Percentiles rank a stretch among this genome's conserved stretches.
Evolutionary conservation across 2,113 vertebrate species (phyloP).

Genomic region (Ictidomys tridecemlineatus): DNA sequence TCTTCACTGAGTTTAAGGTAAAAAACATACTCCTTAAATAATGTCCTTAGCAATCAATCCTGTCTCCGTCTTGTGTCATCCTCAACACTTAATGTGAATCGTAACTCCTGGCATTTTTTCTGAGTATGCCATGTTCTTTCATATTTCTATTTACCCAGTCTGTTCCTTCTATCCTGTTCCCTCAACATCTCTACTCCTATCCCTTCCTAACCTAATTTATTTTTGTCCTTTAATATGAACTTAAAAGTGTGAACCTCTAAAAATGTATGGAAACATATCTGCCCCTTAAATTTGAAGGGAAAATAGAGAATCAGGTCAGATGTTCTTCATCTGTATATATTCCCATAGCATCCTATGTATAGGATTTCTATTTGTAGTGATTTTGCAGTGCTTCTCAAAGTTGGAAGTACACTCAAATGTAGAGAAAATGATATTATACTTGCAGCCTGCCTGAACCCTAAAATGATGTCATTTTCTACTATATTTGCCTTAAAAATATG

Average conservation of each 20-base stretch:
- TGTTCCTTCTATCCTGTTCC: background rate
- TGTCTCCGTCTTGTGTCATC: background rate
- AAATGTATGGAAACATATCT: background rate
- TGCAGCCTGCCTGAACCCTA: background rate
- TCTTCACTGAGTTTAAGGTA: background rate
- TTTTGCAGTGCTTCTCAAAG: background rate
- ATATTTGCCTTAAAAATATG: conserved; percentile 16
- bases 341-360: background rate
- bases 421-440: background rate
- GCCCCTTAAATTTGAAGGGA: background rate
- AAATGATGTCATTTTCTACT: background rate
- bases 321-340: background rate
- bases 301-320: background rate
- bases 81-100: background rate
- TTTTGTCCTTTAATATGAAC: conserved; percentile 13
- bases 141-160: background rate
- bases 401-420: background rate
- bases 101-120: background rate
- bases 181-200: background rate
- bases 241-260: conserved; percentile 19
- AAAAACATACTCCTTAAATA: background rate
- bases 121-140: background rate
- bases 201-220: background rate
- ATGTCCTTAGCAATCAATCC: background rate
- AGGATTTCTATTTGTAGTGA: background rate